Evolutionary conservation across 2,113 vertebrate species (phyloP).

Genomic region (Corvus moneduloides): DNA sequence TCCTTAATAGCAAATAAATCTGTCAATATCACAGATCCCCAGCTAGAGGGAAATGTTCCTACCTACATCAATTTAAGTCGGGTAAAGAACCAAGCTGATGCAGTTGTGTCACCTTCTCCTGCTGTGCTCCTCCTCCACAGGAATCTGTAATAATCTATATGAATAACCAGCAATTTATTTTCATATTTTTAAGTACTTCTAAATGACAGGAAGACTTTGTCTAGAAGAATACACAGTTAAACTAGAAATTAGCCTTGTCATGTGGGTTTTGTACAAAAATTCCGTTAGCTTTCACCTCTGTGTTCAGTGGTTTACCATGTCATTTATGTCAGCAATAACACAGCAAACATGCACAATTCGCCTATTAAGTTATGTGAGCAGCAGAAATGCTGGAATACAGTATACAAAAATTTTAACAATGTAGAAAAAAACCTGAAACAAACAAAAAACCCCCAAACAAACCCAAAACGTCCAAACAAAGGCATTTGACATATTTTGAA

Average conservation of each 20-base stretch:
- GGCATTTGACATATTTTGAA: neutral
- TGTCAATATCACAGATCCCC: neutral
- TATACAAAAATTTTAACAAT: neutral
- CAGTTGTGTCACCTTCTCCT: neutral
- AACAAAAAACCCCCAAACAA: neutral
- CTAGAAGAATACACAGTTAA: conserved; percentile 19
- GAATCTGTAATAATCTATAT: neutral
- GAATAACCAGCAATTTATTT: neutral
- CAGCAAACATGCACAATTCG: neutral
- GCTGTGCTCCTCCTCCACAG: neutral
- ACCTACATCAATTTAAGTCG: neutral
- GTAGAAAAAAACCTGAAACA: rapidly evolving
- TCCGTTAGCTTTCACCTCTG: neutral
- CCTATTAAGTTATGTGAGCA: neutral
- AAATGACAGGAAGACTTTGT: conserved; percentile 39
- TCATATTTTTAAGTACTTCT: neutral
- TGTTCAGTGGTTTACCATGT: neutral
- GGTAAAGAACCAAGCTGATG: neutral
- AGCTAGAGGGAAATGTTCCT: neutral
- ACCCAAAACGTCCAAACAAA: no score
- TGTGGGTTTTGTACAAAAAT: neutral
- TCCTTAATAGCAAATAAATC: neutral
- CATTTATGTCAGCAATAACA: neutral
- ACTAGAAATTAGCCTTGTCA: neutral
- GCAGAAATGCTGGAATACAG: neutral